These are phyloP conservation scores for Zoanthus sociatus DNA, from an alignment of 92 coral and sea anemone genomes.

Conservation along the genomic window DNA sequence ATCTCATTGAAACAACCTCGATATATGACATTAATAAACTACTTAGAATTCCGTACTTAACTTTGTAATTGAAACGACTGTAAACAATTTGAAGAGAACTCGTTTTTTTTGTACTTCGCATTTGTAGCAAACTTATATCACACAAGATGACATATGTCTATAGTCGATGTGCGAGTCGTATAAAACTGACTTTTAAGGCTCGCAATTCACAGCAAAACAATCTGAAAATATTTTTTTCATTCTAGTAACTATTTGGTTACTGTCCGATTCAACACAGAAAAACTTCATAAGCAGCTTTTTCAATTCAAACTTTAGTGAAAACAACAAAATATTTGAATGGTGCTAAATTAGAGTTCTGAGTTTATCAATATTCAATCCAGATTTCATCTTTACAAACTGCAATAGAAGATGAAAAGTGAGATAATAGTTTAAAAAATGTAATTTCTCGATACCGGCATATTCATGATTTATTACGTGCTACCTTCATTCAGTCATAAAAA, in stretches of 20 bases:
- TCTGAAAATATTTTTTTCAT: background rate
- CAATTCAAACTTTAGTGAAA: background rate
- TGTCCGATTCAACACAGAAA: background rate
- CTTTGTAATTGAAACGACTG: background rate
- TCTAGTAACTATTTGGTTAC: background rate
- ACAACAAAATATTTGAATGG: background rate
- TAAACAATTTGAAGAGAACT: no score
- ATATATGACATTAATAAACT: background rate
- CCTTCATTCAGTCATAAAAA: background rate
- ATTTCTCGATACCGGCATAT: background rate
- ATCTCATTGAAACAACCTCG: slow-evolving; percentile 1
- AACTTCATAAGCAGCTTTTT: background rate
- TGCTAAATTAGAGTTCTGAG: background rate
- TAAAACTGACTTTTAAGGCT: no score
- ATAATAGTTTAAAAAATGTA: background rate
- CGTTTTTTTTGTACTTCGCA: no score
- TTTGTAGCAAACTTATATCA: no score
- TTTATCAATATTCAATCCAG: background rate
- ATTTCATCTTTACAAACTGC: background rate
- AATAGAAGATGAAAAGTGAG: background rate
- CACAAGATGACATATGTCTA: no score
- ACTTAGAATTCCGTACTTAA: background rate
- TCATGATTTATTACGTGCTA: background rate
- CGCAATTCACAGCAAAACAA: background rate
- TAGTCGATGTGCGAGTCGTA: no score